A percentile compares a stretch with the other conserved stretches of the same genome.
These are phyloP conservation scores for Peromyscus leucopus DNA, from an alignment of 2,113 vertebrate genomes.

Conservation along the genomic window DNA sequence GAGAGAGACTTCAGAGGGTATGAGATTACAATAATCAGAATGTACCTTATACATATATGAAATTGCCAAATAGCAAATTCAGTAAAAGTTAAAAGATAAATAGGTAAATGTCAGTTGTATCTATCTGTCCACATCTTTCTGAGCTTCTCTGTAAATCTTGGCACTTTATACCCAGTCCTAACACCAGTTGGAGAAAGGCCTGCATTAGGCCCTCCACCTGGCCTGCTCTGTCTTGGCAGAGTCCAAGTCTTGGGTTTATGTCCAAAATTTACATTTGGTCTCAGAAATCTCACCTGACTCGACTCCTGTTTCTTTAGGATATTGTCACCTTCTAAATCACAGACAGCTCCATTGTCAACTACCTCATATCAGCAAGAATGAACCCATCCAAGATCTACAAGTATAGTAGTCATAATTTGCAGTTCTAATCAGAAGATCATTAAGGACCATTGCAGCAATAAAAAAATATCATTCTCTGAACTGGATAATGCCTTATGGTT, in stretches of 20 bases:
- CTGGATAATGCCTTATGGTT: background rate
- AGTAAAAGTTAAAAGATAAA: background rate
- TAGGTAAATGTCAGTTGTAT: background rate
- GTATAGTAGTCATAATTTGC: background rate
- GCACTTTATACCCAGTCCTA: background rate
- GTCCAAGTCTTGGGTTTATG: background rate
- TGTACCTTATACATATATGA: background rate
- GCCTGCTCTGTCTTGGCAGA: background rate
- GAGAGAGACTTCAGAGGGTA: background rate
- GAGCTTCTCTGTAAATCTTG: background rate
- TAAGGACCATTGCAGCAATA: background rate
- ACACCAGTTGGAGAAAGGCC: background rate
- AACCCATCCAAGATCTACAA: background rate
- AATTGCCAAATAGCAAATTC: background rate
- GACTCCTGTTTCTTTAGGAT: background rate
- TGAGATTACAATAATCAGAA: background rate
- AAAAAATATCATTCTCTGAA: background rate
- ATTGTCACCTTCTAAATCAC: background rate
- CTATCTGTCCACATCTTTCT: background rate
- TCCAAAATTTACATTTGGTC: background rate
- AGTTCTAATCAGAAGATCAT: background rate
- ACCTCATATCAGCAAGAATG: background rate
- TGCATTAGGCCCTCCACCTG: too few species aligned
- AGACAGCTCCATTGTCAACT: background rate
- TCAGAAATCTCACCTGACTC: background rate